Conservation (phyloP, 1,140 invertebrate species). For the Anthonomus grandis region DNA sequence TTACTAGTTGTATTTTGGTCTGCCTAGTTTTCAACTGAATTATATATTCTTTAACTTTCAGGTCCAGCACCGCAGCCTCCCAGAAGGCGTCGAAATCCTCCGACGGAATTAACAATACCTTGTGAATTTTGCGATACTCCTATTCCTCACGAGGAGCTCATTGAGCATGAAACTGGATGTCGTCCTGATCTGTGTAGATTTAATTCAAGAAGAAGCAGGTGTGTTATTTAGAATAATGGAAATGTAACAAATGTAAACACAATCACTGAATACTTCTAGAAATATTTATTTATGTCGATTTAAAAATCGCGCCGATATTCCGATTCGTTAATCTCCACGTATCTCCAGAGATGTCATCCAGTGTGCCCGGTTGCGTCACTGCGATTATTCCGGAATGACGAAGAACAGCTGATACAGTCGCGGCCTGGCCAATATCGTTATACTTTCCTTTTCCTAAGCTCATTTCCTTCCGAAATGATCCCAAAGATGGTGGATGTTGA, state of each 20-base stretch:
- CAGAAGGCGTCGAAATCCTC: conserved; percentile 39
- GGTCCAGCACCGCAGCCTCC: conserved; percentile 40
- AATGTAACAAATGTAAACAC: neutral
- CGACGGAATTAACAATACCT: conserved; percentile 43
- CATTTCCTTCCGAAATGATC: too few species aligned
- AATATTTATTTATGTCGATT: neutral
- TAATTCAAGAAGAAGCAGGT: conserved; percentile 35
- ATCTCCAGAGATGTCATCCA: too few species aligned
- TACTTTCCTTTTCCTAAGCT: too few species aligned
- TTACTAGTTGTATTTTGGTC: too few species aligned
- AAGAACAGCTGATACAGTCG: too few species aligned
- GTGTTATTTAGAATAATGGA: neutral
- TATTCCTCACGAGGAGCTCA: conserved; percentile 44
- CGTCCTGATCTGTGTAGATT: conserved; percentile 38
- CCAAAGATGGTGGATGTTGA: too few species aligned
- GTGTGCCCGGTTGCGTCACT: too few species aligned
- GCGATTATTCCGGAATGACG: too few species aligned
- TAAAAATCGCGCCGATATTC: too few species aligned
- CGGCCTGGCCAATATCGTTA: too few species aligned
- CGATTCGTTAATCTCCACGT: too few species aligned
- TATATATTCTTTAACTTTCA: conserved; percentile 2
- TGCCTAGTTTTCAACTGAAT: too few species aligned
- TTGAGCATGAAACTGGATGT: conserved; percentile 44
- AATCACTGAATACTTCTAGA: neutral
- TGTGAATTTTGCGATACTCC: conserved; percentile 44